These are phyloP conservation scores for Netelia fuscicornis DNA, from an alignment of 2,888 invertebrate species.

Conservation along the genomic window DNA sequence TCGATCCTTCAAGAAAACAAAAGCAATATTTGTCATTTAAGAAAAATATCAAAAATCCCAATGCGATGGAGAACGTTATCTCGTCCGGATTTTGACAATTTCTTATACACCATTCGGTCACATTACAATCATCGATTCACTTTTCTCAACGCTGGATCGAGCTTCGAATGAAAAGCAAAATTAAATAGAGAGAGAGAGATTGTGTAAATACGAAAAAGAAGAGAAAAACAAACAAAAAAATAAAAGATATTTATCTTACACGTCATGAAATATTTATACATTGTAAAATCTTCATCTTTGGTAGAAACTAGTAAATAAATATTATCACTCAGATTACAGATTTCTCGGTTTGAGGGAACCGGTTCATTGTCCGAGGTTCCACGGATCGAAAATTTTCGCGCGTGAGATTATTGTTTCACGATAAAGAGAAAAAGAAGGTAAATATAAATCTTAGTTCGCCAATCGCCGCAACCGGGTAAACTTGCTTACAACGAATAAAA, in stretches of 20 bases:
- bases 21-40: slow-evolving; percentile 30
- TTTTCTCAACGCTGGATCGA: neutral
- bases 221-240: slow-evolving; percentile 45
- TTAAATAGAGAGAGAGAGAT: slow-evolving; percentile 8
- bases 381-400: slow-evolving; percentile 41
- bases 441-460: neutral
- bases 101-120: too few species aligned
- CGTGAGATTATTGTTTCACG: slow-evolving; percentile 35
- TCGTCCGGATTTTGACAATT: neutral
- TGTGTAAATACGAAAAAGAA: slow-evolving; percentile 12
- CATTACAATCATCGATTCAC: neutral
- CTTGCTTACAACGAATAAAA: slow-evolving; percentile 8
- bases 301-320: slow-evolving; percentile 84
- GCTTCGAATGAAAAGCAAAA: slow-evolving; percentile 27
- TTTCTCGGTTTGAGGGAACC: slow-evolving; percentile 61
- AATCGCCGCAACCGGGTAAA: neutral
- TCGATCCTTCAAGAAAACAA: slow-evolving; percentile 43
- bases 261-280: slow-evolving; percentile 75
- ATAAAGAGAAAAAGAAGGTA: slow-evolving; percentile 26
- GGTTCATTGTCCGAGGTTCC: slow-evolving; percentile 21
- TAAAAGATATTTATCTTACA: slow-evolving; percentile 70
- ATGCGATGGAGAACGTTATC: neutral
- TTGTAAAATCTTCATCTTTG: slow-evolving; percentile 82
- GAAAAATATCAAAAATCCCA: slow-evolving; percentile 23
- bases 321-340: slow-evolving; percentile 78